Base-by-base conservation (phyloP, 2,888 invertebrate species). In the Allophyes oxyacanthae region DNA sequence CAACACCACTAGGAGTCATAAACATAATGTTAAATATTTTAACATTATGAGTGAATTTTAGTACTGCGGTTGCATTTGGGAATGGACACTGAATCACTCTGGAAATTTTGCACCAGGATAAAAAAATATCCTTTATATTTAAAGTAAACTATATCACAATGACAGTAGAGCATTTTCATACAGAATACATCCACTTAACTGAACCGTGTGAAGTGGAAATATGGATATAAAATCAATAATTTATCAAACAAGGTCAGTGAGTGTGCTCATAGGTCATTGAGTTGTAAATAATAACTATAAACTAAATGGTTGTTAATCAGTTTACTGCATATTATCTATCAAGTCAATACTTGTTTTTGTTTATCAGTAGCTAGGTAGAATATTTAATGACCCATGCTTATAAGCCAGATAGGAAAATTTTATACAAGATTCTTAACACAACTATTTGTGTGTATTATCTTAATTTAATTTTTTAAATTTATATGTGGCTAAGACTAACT, bases 191-290 rank as follows among this genome's bases (percentile, higher is more conserved):
- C 11, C 25, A 55, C 33, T 25, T 33, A 32, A 34, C 14, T 11
- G 34, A 11, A 64, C 32, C 37, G 49, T 46, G 26, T 28, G 6
- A 20, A 28, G 28, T 28, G 28, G 28, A 28, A 28, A 28, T 28
- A 28, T 6, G 2, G 57, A 58, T 42, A 49, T 14, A 34, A 53
- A 70, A 70, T 70, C 66, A 66, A 66, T 70, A 64, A 48, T 41
- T n/a, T 13, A 28, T 13, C 15, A 38, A 11, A 38, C 71, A 70
- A 64, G 59, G 66, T 45, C 65, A 58, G 41, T 33, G 14, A 44
- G 48, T 42, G 40, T 32, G 44, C 11, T 28, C 28, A 62, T 55
- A 48, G 63, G 69, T 64, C 58, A 64, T 15, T 41, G n/a, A 46
- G 52, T 64, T 53, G 15, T 64, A 25, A 15, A 48, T 30, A 58